phyloP scores from a whole-genome alignment of 64 coral and sea anemone genomes.

The Actinia equina region DNA sequence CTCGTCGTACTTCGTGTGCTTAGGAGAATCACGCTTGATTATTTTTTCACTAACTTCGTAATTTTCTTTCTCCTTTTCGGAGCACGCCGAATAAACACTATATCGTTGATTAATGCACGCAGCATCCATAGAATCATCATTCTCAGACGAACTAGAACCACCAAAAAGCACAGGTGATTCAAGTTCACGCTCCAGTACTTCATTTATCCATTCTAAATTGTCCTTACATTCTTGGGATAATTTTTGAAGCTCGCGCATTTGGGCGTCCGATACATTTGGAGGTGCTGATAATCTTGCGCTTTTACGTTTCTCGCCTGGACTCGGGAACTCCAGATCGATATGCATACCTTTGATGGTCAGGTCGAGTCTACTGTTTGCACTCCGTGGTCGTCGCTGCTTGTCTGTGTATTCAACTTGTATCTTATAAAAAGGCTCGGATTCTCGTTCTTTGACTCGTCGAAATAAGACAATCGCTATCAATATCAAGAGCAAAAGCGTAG shows the following conservation, averaged over 20 bases:
- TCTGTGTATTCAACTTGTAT: conserved; percentile 74
- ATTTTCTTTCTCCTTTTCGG: conserved; percentile 72
- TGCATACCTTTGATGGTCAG: conserved; percentile 83
- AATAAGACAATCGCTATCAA: conserved; percentile 30
- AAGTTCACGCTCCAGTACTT: conserved; percentile 58
- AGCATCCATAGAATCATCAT: neutral
- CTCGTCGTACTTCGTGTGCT: neutral
- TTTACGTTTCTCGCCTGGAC: conserved; percentile 5
- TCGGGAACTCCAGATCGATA: conserved; percentile 75
- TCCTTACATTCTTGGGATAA: conserved; percentile 63
- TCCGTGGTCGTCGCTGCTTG: conserved; percentile 12
- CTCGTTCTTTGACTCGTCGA: conserved; percentile 48
- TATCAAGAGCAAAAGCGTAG: conserved; percentile 4
- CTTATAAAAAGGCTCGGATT: conserved; percentile 50
- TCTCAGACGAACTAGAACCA: conserved; percentile 25
- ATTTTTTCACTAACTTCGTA: conserved; percentile 72
- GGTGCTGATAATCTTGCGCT: conserved; percentile 34
- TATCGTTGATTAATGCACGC: conserved; percentile 19
- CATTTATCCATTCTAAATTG: conserved; percentile 78
- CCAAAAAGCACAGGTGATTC: conserved; percentile 19
- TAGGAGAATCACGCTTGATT: conserved; percentile 55
- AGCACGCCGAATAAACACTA: conserved; percentile 47
- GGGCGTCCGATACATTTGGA: conserved; percentile 40
- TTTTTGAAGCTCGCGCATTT: conserved; percentile 71
- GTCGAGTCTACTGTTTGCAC: conserved; percentile 62